A percentile compares a stretch with the other conserved stretches of the same genome.
Conservation (phyloP, 2,113 vertebrate species). For the Chlamydotis undulata region DNA sequence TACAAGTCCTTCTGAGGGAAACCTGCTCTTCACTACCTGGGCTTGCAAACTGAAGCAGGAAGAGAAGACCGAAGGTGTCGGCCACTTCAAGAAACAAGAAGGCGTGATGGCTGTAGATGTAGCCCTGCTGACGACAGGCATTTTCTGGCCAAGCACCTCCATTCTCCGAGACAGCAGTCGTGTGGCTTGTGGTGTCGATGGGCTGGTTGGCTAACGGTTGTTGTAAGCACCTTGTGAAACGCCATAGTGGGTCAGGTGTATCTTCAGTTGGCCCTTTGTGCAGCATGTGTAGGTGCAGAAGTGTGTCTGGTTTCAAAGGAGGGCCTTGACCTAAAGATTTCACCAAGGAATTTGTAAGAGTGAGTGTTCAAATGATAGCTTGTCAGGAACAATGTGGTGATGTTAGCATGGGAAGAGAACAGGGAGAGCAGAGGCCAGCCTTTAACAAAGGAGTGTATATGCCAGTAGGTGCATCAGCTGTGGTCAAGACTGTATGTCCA, state of each 20-base stretch:
- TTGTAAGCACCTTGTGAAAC: not conserved
- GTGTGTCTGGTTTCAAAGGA: not conserved
- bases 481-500: not conserved
- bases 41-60: not conserved
- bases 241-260: accelerated
- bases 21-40: not conserved
- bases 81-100: not conserved
- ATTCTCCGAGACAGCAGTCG: accelerated
- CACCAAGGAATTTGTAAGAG: not conserved
- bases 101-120: accelerated
- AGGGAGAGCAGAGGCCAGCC: not conserved
- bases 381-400: not conserved
- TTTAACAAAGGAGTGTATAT: not conserved
- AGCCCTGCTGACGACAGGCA: accelerated
- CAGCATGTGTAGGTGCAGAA: not conserved
- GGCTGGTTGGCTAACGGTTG: not conserved
- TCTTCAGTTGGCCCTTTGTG: not conserved
- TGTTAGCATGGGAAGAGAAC: not conserved
- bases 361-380: not conserved
- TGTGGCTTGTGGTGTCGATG: accelerated
- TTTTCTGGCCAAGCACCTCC: not conserved
- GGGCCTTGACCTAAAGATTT: not conserved
- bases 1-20: not conserved
- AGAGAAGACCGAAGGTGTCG: not conserved
- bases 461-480: not conserved